These are phyloP conservation scores for Carduelis carduelis DNA, from an alignment of 2,797 vertebrate species.

Conservation along the genomic window DNA sequence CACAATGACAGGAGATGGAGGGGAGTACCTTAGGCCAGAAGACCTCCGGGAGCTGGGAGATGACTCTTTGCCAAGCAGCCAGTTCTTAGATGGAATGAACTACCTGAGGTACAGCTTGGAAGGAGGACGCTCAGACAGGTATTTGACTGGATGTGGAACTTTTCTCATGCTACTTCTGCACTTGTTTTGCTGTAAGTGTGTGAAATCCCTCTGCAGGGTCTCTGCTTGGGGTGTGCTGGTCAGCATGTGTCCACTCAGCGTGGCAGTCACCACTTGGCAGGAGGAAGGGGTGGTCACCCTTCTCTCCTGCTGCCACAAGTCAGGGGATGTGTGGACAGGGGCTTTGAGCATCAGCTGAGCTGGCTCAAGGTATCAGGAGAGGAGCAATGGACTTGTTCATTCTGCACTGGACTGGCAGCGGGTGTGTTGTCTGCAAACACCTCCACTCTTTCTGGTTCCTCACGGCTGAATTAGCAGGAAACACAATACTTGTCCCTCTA, in stretches of 20 bases:
- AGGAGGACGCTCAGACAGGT: constrained; percentile 92
- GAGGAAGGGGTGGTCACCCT: not conserved
- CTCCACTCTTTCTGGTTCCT: not conserved
- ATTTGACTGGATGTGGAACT: not conserved
- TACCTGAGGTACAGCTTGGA: constrained; percentile 95
- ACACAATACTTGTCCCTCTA: not conserved
- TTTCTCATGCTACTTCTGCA: not conserved
- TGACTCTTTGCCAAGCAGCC: constrained; percentile 92
- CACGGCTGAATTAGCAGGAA: not conserved
- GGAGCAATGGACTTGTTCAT: not conserved
- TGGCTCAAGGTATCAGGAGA: not conserved
- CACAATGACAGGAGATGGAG: constrained; percentile 96
- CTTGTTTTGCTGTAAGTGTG: not conserved
- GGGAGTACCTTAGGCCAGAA: constrained; percentile 93
- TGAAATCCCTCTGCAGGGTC: not conserved
- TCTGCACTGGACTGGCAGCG: not conserved
- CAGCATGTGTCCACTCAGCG: not conserved
- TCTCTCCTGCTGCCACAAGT: not conserved
- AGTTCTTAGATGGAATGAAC: constrained; percentile 95
- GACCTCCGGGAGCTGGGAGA: constrained; percentile 95
- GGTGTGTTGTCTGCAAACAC: not conserved
- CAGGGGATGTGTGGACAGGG: not conserved
- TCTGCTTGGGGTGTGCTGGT: not conserved
- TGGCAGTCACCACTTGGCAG: not conserved
- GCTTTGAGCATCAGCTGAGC: not conserved